Evolutionary conservation across 2,888 invertebrate genomes (phyloP), one percentile per base, ranked within the genome.

Genomic region (Watsonalla cultraria): DNA sequence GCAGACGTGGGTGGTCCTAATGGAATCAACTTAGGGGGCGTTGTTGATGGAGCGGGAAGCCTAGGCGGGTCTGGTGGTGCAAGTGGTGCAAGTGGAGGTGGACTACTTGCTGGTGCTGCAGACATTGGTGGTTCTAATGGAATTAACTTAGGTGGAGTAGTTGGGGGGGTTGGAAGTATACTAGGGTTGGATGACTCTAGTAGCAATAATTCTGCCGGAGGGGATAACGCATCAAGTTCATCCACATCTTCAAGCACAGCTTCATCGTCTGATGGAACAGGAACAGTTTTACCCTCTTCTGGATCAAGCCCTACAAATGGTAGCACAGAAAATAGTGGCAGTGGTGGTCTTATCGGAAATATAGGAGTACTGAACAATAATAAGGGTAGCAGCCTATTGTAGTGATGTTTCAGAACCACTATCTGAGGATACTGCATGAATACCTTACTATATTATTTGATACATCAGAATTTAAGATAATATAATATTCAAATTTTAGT

Each of bases 101-200:
- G 56, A 7, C 54, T 58, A 11, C 46, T 53, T 7, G 57, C 62
- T 47, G 59, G 55, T 13, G 55, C 61, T 60, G 45, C 48, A 9
- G 52, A 55, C 5, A 54, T 53, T 6, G 62, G 60, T 7, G 61
- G 61, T 8, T 34, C 53, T 9, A 57, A 52, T 9, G 61, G 62
- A 13, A 46, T 15, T 5, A 61, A 61, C 24, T 35, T 64, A 42
- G 65, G 5, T 5, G 46, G 46, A 2, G 24, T 24, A 2, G 24
- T 11, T 42, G 42, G 5, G 6, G 48, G 48, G 0, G 47, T 33
- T 6, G 47, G 47, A 11, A 47, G 34, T n/a, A 33, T 47, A 7
- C 35, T 2, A 7, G 52, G 51, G 2, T 24, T 46, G 14, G 46
- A 56, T 8, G 54, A 48, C 8, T 45, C 50, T 2, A 47, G 33